Evolutionary conservation across 2,797 vertebrate species (phyloP).

Genomic region (Phataginus tetradactyla): DNA sequence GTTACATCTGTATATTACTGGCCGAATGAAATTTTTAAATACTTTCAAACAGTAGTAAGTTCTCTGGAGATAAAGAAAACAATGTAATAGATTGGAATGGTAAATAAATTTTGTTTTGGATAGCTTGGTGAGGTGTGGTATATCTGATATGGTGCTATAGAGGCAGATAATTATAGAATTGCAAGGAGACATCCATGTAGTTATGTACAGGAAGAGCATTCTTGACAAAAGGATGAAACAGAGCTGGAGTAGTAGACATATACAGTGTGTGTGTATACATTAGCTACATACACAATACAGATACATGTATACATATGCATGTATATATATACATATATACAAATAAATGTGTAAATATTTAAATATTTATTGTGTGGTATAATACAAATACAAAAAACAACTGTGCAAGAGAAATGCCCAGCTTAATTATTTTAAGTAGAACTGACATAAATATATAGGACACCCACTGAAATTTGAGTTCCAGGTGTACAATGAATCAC

Average conservation of each 20-base stretch:
- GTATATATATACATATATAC: not conserved
- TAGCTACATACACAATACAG: not conserved
- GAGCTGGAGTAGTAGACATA: not conserved
- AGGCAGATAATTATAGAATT: not conserved
- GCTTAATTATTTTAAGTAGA: not conserved
- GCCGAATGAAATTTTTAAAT: not conserved
- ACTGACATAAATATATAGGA: not conserved
- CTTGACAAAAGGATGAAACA: not conserved
- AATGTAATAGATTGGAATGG: not conserved
- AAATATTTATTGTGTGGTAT: not conserved
- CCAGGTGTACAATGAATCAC: not conserved
- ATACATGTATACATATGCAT: not conserved
- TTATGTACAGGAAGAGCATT: not conserved
- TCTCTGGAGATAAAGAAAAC: not conserved
- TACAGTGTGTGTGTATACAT: not conserved
- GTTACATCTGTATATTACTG: not conserved
- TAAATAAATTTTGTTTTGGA: not conserved
- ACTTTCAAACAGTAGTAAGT: not conserved
- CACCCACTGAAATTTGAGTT: not conserved
- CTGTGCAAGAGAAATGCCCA: not conserved
- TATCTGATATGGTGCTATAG: not conserved
- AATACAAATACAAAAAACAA: not conserved
- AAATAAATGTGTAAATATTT: too few relatives aligned
- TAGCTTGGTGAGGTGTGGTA: not conserved
- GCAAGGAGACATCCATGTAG: not conserved